Conservation (phyloP, 2,888 invertebrate species). For the Hylaea fasciaria region DNA sequence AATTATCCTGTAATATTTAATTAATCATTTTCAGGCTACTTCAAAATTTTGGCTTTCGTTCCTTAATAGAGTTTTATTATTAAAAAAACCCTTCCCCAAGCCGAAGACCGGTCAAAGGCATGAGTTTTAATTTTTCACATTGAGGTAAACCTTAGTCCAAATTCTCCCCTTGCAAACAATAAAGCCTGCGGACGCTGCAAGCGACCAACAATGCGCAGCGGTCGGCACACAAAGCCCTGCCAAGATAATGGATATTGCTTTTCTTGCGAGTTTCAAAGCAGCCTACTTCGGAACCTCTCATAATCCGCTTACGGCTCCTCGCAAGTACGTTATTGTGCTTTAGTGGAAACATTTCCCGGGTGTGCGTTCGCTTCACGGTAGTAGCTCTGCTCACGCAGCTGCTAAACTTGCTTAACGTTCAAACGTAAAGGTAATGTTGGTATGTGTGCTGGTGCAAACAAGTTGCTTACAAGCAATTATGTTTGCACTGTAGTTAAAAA, state of each 20-base stretch:
- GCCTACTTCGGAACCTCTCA: slow-evolving; percentile 81
- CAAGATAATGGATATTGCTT: slow-evolving; percentile 84
- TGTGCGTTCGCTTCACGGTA: slow-evolving; percentile 50
- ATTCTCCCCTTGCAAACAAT: slow-evolving; percentile 61
- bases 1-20: not conserved
- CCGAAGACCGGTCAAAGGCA: slow-evolving; percentile 15
- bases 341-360: slow-evolving; percentile 73
- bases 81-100: slow-evolving; percentile 11
- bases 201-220: slow-evolving; percentile 70
- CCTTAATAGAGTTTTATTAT: slow-evolving; percentile 14
- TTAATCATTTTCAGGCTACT: not conserved
- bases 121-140: slow-evolving; percentile 48
- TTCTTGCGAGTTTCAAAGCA: slow-evolving; percentile 83
- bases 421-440: too few relatives aligned
- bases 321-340: slow-evolving; percentile 77
- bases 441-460: too few relatives aligned
- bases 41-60: not conserved
- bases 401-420: slow-evolving; percentile 1
- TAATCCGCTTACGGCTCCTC: slow-evolving; percentile 80
- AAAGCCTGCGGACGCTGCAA: slow-evolving; percentile 59
- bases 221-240: slow-evolving; percentile 72
- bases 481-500: too few relatives aligned
- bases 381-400: slow-evolving; percentile 12
- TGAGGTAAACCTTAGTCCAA: slow-evolving; percentile 50
- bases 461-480: too few relatives aligned